Conservation (phyloP, 2,797 vertebrate genomes). For the Spea hammondii region DNA sequence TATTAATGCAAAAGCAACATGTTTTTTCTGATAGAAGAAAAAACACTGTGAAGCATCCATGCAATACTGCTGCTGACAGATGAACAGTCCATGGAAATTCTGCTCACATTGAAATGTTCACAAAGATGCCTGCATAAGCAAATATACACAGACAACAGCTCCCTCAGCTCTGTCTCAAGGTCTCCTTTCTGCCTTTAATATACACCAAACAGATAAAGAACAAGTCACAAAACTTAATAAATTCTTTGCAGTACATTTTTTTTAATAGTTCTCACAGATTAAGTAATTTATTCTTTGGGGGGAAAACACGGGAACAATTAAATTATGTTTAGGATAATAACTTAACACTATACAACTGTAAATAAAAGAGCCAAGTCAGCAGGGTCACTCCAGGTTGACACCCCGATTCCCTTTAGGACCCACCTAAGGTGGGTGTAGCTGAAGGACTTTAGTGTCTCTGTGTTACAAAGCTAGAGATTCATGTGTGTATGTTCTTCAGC, state of each 20-base stretch:
- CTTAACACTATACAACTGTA: neutral
- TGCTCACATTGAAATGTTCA: neutral
- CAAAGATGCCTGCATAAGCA: neutral
- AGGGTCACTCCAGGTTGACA: neutral
- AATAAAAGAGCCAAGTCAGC: neutral
- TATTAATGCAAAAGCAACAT: neutral
- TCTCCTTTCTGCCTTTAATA: neutral
- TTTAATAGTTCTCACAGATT: no score
- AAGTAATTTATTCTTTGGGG: no score
- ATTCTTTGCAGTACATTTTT: no score
- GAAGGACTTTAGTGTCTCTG: no score
- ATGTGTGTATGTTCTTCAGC: no score
- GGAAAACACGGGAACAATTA: no score
- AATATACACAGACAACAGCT: neutral
- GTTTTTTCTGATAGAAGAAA: neutral
- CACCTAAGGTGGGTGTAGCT: no score
- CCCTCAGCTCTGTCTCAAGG: neutral
- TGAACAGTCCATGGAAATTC: neutral
- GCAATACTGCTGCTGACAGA: neutral
- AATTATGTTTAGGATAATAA: no score
- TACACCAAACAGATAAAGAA: neutral
- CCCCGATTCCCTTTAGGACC: no score
- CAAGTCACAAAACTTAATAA: no score
- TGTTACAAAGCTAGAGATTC: no score
- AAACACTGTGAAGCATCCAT: neutral